Base-by-base conservation (phyloP, 2,113 vertebrate genomes). In the Cromileptes altivelis region DNA sequence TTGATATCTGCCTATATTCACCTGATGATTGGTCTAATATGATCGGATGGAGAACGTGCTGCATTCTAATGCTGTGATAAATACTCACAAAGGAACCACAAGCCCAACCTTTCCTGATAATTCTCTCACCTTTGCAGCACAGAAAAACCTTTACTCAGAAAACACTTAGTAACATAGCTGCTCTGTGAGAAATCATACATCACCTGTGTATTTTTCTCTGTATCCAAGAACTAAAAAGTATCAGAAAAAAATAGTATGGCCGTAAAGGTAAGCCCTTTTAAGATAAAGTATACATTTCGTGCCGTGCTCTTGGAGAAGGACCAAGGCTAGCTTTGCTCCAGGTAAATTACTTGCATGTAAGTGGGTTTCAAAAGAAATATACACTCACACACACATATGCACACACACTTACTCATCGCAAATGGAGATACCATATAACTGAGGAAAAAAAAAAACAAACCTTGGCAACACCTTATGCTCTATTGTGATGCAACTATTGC, bases 401-500 rank as follows among this genome's bases (percentile, higher is more conserved):
- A 55, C 15, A 50, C 27, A 56, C 11, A 56, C 18, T 65, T 25
- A 33, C n/a, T 45, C 33, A 64, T 13, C 37, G 75, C 25, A 69
- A 56, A 81, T 30, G 60, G 18, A 80, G 7, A 75, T 77, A 74
- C 19, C 68, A 42, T 52, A 40, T 4, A 49, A 45, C 42, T 8
- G 30, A 30, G 9, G 11, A 1, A 42, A 45, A 19, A 4, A 4
- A 30, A 4, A 17, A 25, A 70, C 55, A 58, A 70, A 67, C n/a
- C 25, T 21, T n/a, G 27, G 40, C 47, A 57, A 62, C 30, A 40
- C 56, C 57, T 57, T 13, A 18, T 68, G 27, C 58, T 82, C 49
- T 27, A 25, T 80, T 90, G 83, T 80, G 90, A 91, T 89, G 85
- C 70, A 84, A 84, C 79, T 49, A 14, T 84, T 90, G 76, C 85